Percentiles rank a stretch among this genome's conserved stretches.
Conservation (phyloP, 2,113 vertebrate species). For the Sylvia atricapilla region DNA sequence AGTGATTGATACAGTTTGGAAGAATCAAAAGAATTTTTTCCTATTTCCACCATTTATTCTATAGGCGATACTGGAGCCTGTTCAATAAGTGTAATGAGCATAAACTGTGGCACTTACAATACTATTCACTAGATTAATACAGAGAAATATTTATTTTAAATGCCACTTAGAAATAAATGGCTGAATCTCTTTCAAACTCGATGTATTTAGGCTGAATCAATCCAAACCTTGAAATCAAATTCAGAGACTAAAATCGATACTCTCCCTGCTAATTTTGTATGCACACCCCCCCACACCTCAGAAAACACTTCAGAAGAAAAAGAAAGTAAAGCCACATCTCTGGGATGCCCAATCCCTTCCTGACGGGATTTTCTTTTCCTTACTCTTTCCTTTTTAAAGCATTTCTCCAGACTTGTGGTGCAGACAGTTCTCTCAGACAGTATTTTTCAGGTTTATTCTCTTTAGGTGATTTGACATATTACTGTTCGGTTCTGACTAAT, state of each 20-base stretch:
- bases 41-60: constrained; percentile 64
- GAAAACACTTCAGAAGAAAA: constrained; percentile 37
- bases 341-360: not conserved
- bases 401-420: not conserved
- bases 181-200: constrained; percentile 67
- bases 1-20: constrained; percentile 59
- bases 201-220: constrained; percentile 61
- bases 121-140: constrained; percentile 72
- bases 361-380: not conserved
- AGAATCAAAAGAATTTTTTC: constrained; percentile 68
- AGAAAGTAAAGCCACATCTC: not conserved
- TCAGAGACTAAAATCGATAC: constrained; percentile 69
- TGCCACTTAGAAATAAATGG: constrained; percentile 73
- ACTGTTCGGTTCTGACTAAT: not conserved
- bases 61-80: constrained; percentile 63
- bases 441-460: constrained; percentile 9
- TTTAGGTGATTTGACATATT: constrained; percentile 17
- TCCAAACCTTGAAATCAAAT: constrained; percentile 75
- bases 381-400: not conserved
- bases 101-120: constrained; percentile 74
- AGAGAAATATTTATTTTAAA: constrained; percentile 67
- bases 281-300: not conserved
- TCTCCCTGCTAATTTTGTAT: constrained; percentile 49
- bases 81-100: constrained; percentile 77
- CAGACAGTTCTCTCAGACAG: not conserved